phyloP scores from a whole-genome alignment of 30 jellyfish, hydroid and myxozoan species.

The Turritopsis rubra region DNA sequence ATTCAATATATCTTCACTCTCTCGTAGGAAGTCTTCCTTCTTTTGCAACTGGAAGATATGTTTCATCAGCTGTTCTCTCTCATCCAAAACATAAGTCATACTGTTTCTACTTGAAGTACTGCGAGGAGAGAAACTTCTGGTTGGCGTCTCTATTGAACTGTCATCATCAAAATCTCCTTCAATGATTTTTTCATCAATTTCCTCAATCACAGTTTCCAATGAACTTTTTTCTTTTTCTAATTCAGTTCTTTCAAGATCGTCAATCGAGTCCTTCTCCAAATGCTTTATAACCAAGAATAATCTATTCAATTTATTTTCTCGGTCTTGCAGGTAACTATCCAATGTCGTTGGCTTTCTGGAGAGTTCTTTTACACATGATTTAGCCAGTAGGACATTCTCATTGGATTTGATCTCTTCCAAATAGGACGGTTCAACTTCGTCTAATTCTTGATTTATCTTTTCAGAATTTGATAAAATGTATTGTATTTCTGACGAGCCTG shows the following conservation, averaged over 20 bases:
- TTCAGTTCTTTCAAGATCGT: neutral
- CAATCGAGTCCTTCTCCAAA: neutral
- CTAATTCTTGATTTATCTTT: neutral
- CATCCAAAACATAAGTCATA: conserved; percentile 1
- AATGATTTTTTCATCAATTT: conserved; percentile 26
- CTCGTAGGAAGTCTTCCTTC: conserved; percentile 17
- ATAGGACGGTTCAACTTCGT: neutral
- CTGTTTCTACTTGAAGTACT: conserved; percentile 38
- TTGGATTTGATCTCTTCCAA: neutral
- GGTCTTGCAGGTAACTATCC: neutral
- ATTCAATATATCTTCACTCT: conserved; percentile 6
- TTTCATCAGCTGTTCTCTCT: conserved; percentile 29
- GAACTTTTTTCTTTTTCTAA: neutral
- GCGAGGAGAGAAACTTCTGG: conserved; percentile 42
- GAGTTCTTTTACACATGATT: neutral
- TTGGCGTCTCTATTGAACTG: conserved; percentile 8
- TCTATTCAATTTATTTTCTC: conserved; percentile 23
- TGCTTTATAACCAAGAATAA: conserved; percentile 10
- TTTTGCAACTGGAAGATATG: conserved; percentile 13
- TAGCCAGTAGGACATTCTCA: neutral
- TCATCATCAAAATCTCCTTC: conserved; percentile 21
- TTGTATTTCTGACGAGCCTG: neutral
- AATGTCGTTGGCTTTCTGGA: neutral
- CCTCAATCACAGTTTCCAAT: conserved; percentile 19
- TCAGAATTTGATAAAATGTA: neutral